A percentile compares a stretch with the other conserved stretches of the same genome.
These are phyloP conservation scores for Rhynchophorus ferrugineus DNA, from an alignment of 1,140 invertebrate species.

Conservation along the genomic window DNA sequence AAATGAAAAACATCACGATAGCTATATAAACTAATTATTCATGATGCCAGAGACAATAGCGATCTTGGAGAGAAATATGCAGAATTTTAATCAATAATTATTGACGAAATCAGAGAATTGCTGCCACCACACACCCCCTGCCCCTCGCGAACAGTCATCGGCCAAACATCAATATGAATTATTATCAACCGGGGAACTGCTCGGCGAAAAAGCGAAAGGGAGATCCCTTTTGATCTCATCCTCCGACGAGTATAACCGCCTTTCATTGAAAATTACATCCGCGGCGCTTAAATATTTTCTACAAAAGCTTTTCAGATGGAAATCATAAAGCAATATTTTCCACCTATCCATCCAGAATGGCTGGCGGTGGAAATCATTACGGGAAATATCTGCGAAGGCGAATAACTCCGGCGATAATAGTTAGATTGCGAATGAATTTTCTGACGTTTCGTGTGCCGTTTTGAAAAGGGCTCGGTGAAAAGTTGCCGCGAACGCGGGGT, in stretches of 20 bases:
- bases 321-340: constrained; percentile 28
- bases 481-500: not conserved
- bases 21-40: too few species aligned
- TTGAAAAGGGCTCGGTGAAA: constrained; percentile 10
- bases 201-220: constrained; percentile 3
- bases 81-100: too few species aligned
- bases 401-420: constrained; percentile 25
- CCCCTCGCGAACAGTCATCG: too few species aligned
- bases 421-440: constrained; percentile 23
- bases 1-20: too few species aligned
- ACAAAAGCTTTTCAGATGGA: constrained; percentile 29
- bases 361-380: constrained; percentile 25
- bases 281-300: constrained; percentile 28
- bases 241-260: constrained; percentile 23
- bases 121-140: too few species aligned
- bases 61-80: too few species aligned
- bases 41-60: too few species aligned
- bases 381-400: constrained; percentile 22
- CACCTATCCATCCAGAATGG: constrained; percentile 25
- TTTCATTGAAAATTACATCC: constrained; percentile 29
- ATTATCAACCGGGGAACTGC: constrained; percentile 18
- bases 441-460: constrained; percentile 8
- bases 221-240: constrained; percentile 26
- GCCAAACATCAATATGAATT: constrained; percentile 24
- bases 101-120: too few species aligned